Evolutionary conservation across 2,797 vertebrate genomes (phyloP).

Genomic region (Taenioides sp.): DNA sequence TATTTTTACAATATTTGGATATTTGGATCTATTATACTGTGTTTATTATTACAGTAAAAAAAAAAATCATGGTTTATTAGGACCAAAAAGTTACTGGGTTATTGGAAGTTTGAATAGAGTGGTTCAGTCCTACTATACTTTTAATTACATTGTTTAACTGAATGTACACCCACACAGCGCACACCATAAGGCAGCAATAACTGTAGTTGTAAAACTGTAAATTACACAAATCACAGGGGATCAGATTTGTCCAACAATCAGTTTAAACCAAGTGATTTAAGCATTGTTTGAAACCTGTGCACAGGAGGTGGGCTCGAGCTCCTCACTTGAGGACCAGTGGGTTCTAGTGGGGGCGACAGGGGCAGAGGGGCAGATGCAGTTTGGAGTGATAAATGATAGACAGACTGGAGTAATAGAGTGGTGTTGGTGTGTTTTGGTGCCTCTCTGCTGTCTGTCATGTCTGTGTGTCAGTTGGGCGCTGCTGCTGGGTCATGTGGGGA

Average conservation of each 20-base stretch:
- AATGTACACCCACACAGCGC: not conserved
- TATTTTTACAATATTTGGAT: not conserved
- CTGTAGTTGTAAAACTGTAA: not conserved
- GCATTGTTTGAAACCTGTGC: not conserved
- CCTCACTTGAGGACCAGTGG: slow-evolving; percentile 26
- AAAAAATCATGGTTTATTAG: not conserved
- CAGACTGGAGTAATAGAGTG: slow-evolving; percentile 46
- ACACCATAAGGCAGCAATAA: not conserved
- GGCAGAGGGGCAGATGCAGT: slow-evolving; percentile 46
- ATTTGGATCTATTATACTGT: no score
- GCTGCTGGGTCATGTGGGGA: slow-evolving; percentile 51
- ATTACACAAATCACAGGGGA: not conserved
- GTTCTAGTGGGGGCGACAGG: slow-evolving; percentile 22
- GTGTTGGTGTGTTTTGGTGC: slow-evolving; percentile 48
- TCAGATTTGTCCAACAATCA: not conserved
- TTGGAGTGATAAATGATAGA: slow-evolving; percentile 47
- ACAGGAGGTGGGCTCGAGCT: slow-evolving; percentile 16
- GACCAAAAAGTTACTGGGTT: not conserved
- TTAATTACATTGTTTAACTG: not conserved
- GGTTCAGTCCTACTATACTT: not conserved
- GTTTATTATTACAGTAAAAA: not conserved
- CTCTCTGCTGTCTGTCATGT: slow-evolving; percentile 51
- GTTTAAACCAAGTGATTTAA: not conserved
- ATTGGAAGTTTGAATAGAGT: not conserved
- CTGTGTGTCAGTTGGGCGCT: slow-evolving; percentile 43